phyloP scores from a whole-genome alignment of 2,113 vertebrate species.

The Amphiprion percula region DNA sequence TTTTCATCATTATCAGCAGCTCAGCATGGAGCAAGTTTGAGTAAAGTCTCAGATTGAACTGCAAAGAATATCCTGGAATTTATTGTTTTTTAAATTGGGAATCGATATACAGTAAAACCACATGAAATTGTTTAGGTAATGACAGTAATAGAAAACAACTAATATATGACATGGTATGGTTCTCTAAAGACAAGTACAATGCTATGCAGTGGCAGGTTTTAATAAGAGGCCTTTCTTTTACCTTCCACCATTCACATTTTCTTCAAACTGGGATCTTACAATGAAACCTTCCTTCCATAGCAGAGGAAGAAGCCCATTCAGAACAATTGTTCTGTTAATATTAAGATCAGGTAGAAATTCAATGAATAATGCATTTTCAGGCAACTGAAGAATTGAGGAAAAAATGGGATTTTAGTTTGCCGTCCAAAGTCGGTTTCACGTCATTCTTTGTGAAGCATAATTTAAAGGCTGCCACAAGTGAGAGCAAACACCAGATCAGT shows the following conservation, averaged over 20 bases:
- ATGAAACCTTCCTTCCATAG: background rate
- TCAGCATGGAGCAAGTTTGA: too few species aligned
- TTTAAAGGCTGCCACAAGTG: slow-evolving; percentile 25
- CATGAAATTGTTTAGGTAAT: too few species aligned
- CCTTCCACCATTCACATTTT: too few species aligned
- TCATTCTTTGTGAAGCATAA: background rate
- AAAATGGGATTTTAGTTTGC: background rate
- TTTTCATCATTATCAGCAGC: too few species aligned
- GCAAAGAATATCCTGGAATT: too few species aligned
- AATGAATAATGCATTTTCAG: slow-evolving; percentile 17
- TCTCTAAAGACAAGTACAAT: background rate
- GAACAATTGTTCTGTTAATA: background rate
- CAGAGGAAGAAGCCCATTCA: background rate
- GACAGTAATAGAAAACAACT: background rate
- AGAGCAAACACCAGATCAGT: slow-evolving; percentile 32
- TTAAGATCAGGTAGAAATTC: background rate
- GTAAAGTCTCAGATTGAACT: too few species aligned
- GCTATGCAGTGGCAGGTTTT: background rate
- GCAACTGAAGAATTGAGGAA: background rate
- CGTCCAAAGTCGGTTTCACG: slow-evolving; percentile 5
- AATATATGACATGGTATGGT: background rate
- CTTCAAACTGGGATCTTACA: background rate
- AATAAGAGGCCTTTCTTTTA: background rate
- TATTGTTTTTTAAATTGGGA: too few species aligned
- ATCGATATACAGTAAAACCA: background rate